A percentile compares a stretch with the other conserved stretches of the same genome.
These are phyloP conservation scores for Leptobrachium leishanense DNA, from an alignment of 2,113 vertebrate genomes.

Conservation along the genomic window DNA sequence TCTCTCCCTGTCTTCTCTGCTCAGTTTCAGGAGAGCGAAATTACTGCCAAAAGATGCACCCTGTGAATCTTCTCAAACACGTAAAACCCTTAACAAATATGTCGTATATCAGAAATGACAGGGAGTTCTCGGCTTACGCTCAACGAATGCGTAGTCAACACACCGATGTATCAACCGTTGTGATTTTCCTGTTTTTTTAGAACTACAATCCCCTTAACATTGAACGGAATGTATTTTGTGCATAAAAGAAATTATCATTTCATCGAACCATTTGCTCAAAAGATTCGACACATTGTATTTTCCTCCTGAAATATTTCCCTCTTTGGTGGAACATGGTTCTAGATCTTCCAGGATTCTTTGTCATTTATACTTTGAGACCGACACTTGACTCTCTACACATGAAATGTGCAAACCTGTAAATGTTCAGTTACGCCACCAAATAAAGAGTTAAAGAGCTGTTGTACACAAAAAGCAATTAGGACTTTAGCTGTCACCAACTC, in stretches of 20 bases:
- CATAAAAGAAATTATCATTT: background rate
- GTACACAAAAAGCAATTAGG: slow-evolving; percentile 32
- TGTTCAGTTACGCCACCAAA: background rate
- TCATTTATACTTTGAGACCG: background rate
- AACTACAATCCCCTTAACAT: background rate
- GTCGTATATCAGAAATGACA: slow-evolving; percentile 49
- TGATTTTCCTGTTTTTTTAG: slow-evolving; percentile 24
- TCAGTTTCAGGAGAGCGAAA: slow-evolving; percentile 46
- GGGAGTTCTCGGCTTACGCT: slow-evolving; percentile 27
- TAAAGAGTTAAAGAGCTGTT: slow-evolving; percentile 16
- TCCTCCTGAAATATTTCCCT: background rate
- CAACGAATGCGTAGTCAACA: slow-evolving; percentile 22
- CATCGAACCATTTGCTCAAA: no score
- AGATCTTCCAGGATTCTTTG: no score
- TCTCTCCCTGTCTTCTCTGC: slow-evolving; percentile 37
- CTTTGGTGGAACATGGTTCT: no score
- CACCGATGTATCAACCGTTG: slow-evolving; percentile 17
- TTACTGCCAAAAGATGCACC: slow-evolving; percentile 48
- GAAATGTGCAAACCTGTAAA: background rate
- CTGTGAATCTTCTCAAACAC: slow-evolving; percentile 36
- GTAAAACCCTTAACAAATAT: slow-evolving; percentile 44
- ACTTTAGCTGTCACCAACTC: slow-evolving; percentile 20
- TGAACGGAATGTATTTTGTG: background rate
- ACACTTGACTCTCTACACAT: background rate
- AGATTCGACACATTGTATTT: background rate